A percentile compares a stretch with the other conserved stretches of the same genome.
Evolutionary conservation across 2,113 vertebrate species (phyloP).

Genomic region (Rhinolophus ferrumequinum): DNA sequence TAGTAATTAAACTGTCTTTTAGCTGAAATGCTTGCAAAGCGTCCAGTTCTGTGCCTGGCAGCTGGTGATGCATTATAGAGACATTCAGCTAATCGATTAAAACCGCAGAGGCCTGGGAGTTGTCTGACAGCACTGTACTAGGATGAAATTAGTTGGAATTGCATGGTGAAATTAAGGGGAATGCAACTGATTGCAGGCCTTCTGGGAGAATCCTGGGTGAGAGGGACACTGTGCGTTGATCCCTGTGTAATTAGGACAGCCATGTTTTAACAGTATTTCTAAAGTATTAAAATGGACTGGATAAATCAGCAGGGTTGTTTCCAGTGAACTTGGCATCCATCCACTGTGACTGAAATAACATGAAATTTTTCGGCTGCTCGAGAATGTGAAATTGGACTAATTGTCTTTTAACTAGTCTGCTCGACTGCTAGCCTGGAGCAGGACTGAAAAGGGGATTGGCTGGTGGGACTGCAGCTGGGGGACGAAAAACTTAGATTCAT

Average conservation of each 20-base stretch:
- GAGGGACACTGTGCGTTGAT: slow-evolving; percentile 90
- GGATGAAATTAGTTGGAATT: slow-evolving; percentile 97
- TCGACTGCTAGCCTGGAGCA: slow-evolving; percentile 82
- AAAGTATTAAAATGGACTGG: slow-evolving; percentile 91
- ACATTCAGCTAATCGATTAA: slow-evolving; percentile 98
- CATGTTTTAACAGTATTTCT: slow-evolving; percentile 92
- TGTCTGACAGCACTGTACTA: slow-evolving; percentile 96
- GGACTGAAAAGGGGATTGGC: slow-evolving; percentile 53
- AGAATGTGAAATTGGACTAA: slow-evolving; percentile 95
- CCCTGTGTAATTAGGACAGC: slow-evolving; percentile 93
- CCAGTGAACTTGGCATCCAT: slow-evolving; percentile 91
- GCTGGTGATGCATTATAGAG: slow-evolving; percentile 96
- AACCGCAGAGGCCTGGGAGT: slow-evolving; percentile 95
- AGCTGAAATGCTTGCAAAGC: slow-evolving; percentile 89
- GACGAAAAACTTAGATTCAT: slow-evolving; percentile 33
- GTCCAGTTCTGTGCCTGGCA: slow-evolving; percentile 92
- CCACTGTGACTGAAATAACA: slow-evolving; percentile 92
- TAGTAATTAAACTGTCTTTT: slow-evolving; percentile 95
- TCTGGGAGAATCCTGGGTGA: slow-evolving; percentile 91
- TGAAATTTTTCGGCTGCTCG: slow-evolving; percentile 92
- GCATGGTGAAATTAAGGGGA: slow-evolving; percentile 91
- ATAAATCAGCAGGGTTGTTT: slow-evolving; percentile 89
- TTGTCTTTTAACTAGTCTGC: slow-evolving; percentile 91
- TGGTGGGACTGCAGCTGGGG: not conserved
- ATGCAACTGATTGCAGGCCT: slow-evolving; percentile 93